A percentile compares a stretch with the other conserved stretches of the same genome.
Conservation (phyloP, 2,113 vertebrate genomes). For the Embiotoca jacksoni region DNA sequence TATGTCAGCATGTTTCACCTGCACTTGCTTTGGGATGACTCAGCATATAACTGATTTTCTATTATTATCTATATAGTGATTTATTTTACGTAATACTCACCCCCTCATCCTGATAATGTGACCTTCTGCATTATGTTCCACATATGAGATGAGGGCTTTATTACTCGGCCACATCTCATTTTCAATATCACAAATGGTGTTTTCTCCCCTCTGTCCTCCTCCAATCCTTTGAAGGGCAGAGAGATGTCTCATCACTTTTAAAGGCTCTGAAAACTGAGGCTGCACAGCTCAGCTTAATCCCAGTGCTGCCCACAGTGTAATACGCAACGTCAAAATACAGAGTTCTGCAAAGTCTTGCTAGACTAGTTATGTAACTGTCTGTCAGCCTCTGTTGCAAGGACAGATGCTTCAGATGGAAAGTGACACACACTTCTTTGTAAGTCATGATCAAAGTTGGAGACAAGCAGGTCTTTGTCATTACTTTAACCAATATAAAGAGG, state of each 20-base stretch:
- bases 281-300: slow-evolving; percentile 68
- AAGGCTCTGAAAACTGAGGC: slow-evolving; percentile 39
- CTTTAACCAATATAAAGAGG: too few relatives aligned
- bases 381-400: slow-evolving; percentile 33
- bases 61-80: background rate
- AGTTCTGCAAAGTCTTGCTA: slow-evolving; percentile 59
- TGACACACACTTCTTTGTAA: slow-evolving; percentile 1
- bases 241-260: slow-evolving; percentile 55
- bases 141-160: slow-evolving; percentile 11
- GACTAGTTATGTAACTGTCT: slow-evolving; percentile 66
- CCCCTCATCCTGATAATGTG: slow-evolving; percentile 34
- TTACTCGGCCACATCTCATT: slow-evolving; percentile 39
- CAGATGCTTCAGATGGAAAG: slow-evolving; percentile 18
- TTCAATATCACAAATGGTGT: slow-evolving; percentile 40
- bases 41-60: slow-evolving; percentile 21
- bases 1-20: slow-evolving; percentile 37
- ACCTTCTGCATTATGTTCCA: slow-evolving; percentile 31
- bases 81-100: slow-evolving; percentile 46
- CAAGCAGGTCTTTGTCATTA: too few relatives aligned
- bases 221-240: slow-evolving; percentile 40
- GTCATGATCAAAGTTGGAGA: slow-evolving; percentile 17
- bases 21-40: slow-evolving; percentile 26
- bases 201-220: slow-evolving; percentile 30
- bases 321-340: slow-evolving; percentile 45
- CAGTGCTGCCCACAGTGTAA: slow-evolving; percentile 46